These are phyloP conservation scores for Harpalus rubripes DNA, from an alignment of 2,888 invertebrate genomes.

Conservation along the genomic window DNA sequence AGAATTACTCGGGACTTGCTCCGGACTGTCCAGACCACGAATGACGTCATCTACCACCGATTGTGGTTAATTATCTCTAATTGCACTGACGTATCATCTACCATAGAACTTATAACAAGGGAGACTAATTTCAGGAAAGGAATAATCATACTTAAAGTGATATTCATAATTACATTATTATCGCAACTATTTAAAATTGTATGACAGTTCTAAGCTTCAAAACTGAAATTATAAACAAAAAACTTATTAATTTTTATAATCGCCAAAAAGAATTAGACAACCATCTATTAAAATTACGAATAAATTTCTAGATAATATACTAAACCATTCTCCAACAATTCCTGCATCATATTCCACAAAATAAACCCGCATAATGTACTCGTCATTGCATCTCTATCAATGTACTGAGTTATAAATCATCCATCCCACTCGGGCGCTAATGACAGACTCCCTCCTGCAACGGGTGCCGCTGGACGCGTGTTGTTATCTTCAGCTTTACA, in stretches of 20 bases:
- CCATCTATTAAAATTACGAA: too few relatives aligned
- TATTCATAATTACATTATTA: too few relatives aligned
- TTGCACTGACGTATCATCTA: neutral
- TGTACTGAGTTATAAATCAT: neutral
- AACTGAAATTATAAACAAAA: too few relatives aligned
- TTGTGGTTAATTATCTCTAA: neutral
- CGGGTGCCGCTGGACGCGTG: neutral
- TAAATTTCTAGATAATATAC: too few relatives aligned
- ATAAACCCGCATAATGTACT: neutral
- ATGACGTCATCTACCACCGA: neutral
- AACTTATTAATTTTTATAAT: too few relatives aligned
- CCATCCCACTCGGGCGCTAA: neutral
- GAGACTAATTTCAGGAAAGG: too few relatives aligned
- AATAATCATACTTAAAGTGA: too few relatives aligned
- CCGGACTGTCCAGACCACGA: neutral
- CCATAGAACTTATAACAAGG: neutral
- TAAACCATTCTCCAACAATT: too few relatives aligned
- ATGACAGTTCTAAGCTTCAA: too few relatives aligned
- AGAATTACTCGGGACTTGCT: neutral
- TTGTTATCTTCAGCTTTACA: conserved; percentile 43
- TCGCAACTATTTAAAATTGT: too few relatives aligned
- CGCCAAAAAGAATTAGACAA: too few relatives aligned
- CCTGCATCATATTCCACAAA: neutral
- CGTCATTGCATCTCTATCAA: neutral
- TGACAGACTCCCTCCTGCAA: neutral